phyloP scores from a whole-genome alignment of 2,113 vertebrate species.

The Muntiacus muntjak region DNA sequence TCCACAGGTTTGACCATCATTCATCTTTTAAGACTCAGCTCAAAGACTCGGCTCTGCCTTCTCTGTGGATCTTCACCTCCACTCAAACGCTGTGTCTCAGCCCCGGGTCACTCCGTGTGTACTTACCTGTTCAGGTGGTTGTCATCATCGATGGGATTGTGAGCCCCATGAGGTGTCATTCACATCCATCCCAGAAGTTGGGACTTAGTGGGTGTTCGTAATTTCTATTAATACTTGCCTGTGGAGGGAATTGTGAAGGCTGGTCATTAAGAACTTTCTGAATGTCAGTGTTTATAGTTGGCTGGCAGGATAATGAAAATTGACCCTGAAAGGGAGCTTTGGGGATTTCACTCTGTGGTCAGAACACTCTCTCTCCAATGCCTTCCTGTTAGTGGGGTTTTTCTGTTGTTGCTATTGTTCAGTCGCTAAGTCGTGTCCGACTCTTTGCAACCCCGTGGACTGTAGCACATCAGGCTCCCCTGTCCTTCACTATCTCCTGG shows the following conservation, averaged over 20 bases:
- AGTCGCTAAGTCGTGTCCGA: not conserved
- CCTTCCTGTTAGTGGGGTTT: not conserved
- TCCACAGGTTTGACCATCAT: not conserved
- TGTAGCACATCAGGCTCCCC: not conserved
- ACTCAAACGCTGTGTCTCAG: not conserved
- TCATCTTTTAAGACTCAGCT: not conserved
- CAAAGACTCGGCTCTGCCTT: not conserved
- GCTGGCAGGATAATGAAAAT: not conserved
- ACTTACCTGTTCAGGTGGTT: not conserved
- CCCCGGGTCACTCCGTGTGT: not conserved
- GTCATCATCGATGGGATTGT: not conserved
- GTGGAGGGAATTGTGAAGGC: not conserved
- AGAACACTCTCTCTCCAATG: not conserved
- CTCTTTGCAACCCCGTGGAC: fast-evolving
- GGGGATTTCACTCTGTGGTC: not conserved
- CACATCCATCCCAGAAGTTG: not conserved
- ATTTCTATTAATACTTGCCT: not conserved
- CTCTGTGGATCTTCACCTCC: not conserved
- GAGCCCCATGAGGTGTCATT: not conserved
- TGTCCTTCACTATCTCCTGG: not conserved
- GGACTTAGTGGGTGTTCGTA: not conserved
- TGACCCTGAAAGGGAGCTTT: not conserved
- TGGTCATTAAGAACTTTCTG: not conserved
- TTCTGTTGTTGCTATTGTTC: not conserved
- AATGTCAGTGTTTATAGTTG: not conserved